Base-by-base conservation (phyloP, 2,797 vertebrate species). In the Anomalospiza imberbis region DNA sequence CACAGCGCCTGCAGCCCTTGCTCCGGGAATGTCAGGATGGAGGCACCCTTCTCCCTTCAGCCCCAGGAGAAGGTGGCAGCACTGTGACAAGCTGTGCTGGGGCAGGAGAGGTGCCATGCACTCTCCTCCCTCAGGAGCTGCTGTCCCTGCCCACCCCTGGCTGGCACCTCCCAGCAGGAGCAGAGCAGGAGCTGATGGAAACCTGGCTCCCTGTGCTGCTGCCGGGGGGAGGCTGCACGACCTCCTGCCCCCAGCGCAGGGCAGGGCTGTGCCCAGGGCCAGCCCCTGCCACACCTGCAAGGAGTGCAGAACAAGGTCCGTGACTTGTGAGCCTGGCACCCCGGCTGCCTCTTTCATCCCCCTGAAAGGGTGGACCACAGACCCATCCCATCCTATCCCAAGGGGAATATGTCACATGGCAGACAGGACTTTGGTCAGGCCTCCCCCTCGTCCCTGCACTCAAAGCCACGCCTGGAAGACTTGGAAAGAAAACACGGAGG, bases 21-120 rank as follows among this genome's bases (percentile, higher is more conserved):
- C 34, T 53, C 38, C 58, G 51, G 74, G 21, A 28, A 4, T 0
- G 2, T 1, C 45, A 22, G 51, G 8, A 24, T n/a, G 58, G 57
- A 81, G 66, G 38, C 25, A 7, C 28, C 28, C 70, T 18, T 21
- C 38, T 38, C 44, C 44, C 53, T 28, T 1, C 45, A 36, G 57
- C 53, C 40, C 62, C 90, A 29, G 66, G 17, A n/a, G 54, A 57
- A 48, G 62, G 22, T 17, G 34, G 44, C 57, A 70, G 68, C 0
- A 31, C 77, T 36, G 67, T 12, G 76, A 20, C 80, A 62, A 25
- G 47, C 80, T 48, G 19, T 6, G 29, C 77, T 36, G 36, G 58
- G 42, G 54, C 50, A 38, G 31, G 5, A 54, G 36, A 55, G 25
- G 9, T 7, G 18, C 26, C 36, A 28, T 0, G 0, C 9, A 15